Evolutionary conservation across 2,113 vertebrate species (phyloP), one percentile per base, ranked within the genome.

Genomic region (Sorex araneus): DNA sequence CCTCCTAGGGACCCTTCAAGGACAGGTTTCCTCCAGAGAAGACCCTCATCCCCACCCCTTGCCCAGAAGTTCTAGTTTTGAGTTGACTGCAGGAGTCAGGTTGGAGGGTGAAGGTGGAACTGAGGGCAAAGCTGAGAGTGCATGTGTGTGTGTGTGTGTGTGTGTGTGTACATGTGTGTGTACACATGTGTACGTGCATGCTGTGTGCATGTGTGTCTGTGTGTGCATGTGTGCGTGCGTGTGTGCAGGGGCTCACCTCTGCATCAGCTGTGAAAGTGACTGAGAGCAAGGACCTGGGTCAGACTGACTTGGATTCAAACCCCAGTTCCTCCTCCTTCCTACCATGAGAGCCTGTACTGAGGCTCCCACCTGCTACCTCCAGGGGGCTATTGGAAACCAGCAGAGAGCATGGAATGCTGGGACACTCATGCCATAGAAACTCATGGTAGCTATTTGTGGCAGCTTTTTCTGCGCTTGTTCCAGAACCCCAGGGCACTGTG

Each of bases 1-100:
- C 82, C 79, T 75, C 63, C 82, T 16, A 0, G 8, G 86, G 69
- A 80, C 89, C 91, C 87, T 79, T 92, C 94, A 95, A 96, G 95
- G 95, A 80, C 93, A 43, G 86, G 82, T 80, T 88, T 75, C 90
- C 63, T 73, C 40, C 50, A 32, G 2, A 78, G 60, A 76, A 87
- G 9, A 60, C 67, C 74, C 11, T 27, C 8, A 66, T 30, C 27
- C 27, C 57, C 57, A 40, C 8, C 74, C 69, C 75, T 40, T 23
- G 32, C 81, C 60, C 8, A 16, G 45, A 60, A 90, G 92, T 63
- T 12, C 67, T 78, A 84, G 69, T 34, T 77, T 63, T 78, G 45
- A 70, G 87, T 69, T 86, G 71, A 1, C 54, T 0, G 71, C 50
- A 34, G 25, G 34, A 73, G 70, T 23, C 25, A 89, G 57, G 54